Percentiles rank a stretch among this genome's conserved stretches.
Evolutionary conservation across 2,113 vertebrate genomes (phyloP).

Genomic region (Cryptotis parvus): DNA sequence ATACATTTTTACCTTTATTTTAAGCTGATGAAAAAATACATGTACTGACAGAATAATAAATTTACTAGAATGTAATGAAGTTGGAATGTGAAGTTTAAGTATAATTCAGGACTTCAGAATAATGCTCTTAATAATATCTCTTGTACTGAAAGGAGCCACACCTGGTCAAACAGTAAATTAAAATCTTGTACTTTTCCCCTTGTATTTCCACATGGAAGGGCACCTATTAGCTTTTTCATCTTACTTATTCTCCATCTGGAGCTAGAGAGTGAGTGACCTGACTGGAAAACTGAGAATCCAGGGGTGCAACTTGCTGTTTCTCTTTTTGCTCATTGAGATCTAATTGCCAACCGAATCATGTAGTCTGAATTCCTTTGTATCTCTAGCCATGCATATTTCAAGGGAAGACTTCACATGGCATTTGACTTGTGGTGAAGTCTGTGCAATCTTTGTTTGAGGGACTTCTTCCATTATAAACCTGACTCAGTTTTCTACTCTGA

Average conservation of each 20-base stretch:
- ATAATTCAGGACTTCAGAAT: not conserved
- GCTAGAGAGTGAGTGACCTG: not conserved
- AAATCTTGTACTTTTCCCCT: not conserved
- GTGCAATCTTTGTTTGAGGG: not conserved
- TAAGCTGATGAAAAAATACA: not conserved
- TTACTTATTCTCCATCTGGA: not conserved
- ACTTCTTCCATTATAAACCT: not conserved
- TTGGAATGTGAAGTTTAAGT: not conserved
- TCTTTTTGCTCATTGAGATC: not conserved
- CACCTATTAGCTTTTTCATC: not conserved
- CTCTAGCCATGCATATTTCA: not conserved
- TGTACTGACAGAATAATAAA: not conserved
- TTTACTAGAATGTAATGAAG: not conserved
- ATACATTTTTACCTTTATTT: not conserved
- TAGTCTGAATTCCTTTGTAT: not conserved
- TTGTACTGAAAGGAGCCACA: not conserved
- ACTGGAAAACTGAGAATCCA: not conserved
- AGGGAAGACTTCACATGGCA: too few relatives aligned
- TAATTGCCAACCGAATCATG: not conserved
- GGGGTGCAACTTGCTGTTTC: not conserved
- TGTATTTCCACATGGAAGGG: not conserved
- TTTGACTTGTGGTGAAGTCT: not conserved
- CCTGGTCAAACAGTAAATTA: not conserved
- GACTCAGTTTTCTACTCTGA: not conserved
- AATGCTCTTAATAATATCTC: not conserved